Percentiles rank a stretch among this genome's conserved stretches.
Evolutionary conservation across 2,888 invertebrate species (phyloP).

Genomic region (Patella caerulea): DNA sequence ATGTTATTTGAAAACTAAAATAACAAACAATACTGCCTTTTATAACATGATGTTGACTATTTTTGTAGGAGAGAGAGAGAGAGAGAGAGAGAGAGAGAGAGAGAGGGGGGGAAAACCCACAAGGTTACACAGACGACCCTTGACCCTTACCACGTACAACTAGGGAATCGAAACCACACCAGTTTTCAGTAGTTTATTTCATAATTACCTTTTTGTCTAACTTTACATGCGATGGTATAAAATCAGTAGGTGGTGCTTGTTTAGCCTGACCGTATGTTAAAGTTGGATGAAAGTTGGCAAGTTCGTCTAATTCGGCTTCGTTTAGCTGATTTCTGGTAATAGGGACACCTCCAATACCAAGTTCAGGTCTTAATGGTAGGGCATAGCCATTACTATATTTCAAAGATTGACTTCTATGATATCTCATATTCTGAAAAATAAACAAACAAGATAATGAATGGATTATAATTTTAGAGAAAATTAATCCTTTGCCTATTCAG

Average conservation of each 20-base stretch:
- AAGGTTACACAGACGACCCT: too few relatives aligned
- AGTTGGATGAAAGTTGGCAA: constrained; percentile 71
- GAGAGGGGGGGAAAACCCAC: too few relatives aligned
- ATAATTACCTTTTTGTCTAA: constrained; percentile 71
- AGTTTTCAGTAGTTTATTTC: background rate
- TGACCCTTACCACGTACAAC: too few relatives aligned
- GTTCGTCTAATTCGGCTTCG: constrained; percentile 69
- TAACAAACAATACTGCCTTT: too few relatives aligned
- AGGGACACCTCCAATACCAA: constrained; percentile 68
- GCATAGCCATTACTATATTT: constrained; percentile 71
- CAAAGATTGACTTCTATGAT: constrained; percentile 69
- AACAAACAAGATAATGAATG: constrained; percentile 1
- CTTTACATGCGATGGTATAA: constrained; percentile 72
- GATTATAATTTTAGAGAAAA: background rate
- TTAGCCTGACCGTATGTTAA: constrained; percentile 72
- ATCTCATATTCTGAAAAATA: constrained; percentile 65
- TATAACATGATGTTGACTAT: too few relatives aligned
- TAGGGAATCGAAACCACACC: too few relatives aligned
- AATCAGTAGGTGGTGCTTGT: constrained; percentile 70
- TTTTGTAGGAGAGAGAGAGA: too few relatives aligned
- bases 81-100: too few relatives aligned
- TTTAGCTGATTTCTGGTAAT: constrained; percentile 67
- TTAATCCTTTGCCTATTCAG: background rate
- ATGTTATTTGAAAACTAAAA: too few relatives aligned
- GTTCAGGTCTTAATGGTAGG: constrained; percentile 59